Evolutionary conservation across 1,140 invertebrate species (phyloP), one percentile per base, ranked within the genome.

Genomic region (Zeugodacus cucurbitae): DNA sequence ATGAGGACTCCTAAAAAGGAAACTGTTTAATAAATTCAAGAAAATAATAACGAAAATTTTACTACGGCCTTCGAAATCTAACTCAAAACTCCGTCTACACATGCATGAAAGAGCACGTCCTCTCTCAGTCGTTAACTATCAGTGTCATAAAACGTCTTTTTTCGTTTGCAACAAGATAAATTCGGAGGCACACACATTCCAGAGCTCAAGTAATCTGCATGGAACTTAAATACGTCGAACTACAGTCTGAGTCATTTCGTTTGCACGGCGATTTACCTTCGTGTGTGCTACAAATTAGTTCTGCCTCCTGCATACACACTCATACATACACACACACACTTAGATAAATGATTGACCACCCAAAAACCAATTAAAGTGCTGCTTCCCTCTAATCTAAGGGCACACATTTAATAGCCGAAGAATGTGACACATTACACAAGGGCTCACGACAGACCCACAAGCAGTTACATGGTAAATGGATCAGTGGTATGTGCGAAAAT

Each of bases 401-500:
- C 74, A 48, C 2, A 20, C 70, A 44, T 20, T 74, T 74, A 74
- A n/a, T 34, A 74, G 70, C 41, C 22, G n/a, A 82, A 26, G 26
- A 82, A 82, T 82, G 74, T 82, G 74, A 29, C 74, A 48, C 74
- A 82, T 48, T 48, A 44, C 41, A 82, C 41, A 41, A 48, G n/a
- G 2, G n/a, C 41, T 54, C 22, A 48, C 74, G 41, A 3, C 34
- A n/a, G n/a, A 82, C 7, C 22, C n/a, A 14, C n/a, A 48, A 44
- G n/a, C 41, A 48, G 44, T 48, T 82, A 54, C 6, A 29, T 54
- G 41, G 48, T 82, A 54, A 22, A 29, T 54, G 41, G 22, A 74
- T 48, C 74, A 14, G 29, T 82, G 74, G 74, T 29, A 54, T 82
- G 74, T 48, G 74, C 74, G 74, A 82, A 82, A 82, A 82, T 74